Evolutionary conservation across 2,888 invertebrate genomes (phyloP), one percentile per base, ranked within the genome.

Genomic region (Helicoverpa assulta): DNA sequence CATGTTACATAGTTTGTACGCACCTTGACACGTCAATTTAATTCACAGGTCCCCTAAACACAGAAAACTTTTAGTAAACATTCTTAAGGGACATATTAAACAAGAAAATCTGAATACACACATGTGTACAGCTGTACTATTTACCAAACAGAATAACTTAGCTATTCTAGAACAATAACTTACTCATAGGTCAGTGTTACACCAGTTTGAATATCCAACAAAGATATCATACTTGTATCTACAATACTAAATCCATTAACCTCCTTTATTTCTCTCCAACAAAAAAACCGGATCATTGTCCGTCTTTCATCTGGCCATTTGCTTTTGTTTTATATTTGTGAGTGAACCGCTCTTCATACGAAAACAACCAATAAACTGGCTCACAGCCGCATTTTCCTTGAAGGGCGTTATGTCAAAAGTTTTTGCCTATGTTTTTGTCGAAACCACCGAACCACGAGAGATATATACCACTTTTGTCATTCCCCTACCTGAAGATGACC

Each of bases 361-460:
- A 82, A 84, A 86, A 83, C 88, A 86, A 78, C 73, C 70, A 61
- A 85, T 86, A 87, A 90, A 89, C 85, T 86, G 84, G 21, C 78
- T 81, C 73, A 82, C 83, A 79, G 82, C 79, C 63, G 71, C 77
- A 73, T 87, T 90, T 90, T 90, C 90, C 89, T 90, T 83, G 86
- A 86, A 85, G 82, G 78, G 78, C 74, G 83, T 84, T 86, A 87
- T 86, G 87, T 87, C 85, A 88, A 87, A 91, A 89, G 82, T 91
- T 92, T 90, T 89, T 86, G 84, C 82, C 82, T 83, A 83, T 90
- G 90, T 91, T 92, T 91, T 91, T 89, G 84, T 81, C 68, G 84
- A 64, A 74, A 80, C 82, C 89, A 90, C 79, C 78, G 89, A 84
- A 85, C 85, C 89, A 85, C 50, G 76, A 85, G 88, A 89, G 88